These are phyloP conservation scores for Oophaga sylvatica DNA, from an alignment of 2,797 vertebrate species.

Conservation along the genomic window DNA sequence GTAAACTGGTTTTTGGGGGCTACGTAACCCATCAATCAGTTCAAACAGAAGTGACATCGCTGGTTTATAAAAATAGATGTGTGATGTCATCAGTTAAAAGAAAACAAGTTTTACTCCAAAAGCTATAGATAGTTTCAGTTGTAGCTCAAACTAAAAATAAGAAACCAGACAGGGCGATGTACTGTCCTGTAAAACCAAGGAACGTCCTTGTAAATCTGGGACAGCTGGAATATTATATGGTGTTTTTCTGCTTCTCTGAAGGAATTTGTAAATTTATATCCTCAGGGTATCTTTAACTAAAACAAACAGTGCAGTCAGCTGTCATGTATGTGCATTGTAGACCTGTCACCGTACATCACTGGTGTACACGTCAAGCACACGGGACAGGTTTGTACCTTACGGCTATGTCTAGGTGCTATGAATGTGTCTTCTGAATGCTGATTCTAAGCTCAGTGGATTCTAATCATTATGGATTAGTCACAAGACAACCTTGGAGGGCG, in stretches of 20 bases:
- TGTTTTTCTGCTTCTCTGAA: not conserved
- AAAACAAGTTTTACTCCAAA: not conserved
- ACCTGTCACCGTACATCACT: not conserved
- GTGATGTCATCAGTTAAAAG: not conserved
- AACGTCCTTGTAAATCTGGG: not conserved
- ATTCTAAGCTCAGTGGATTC: not conserved
- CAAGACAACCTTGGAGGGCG: not conserved
- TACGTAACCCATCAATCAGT: not conserved
- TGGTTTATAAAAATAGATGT: not conserved
- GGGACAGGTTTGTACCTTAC: not conserved
- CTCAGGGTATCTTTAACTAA: not conserved
- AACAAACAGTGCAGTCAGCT: not conserved
- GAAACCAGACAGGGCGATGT: not conserved
- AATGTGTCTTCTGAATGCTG: not conserved
- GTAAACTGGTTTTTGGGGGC: not conserved
- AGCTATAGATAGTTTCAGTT: not conserved
- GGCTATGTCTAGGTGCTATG: not conserved
- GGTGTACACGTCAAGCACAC: not conserved
- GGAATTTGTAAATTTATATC: constrained; percentile 3
- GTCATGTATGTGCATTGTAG: constrained; percentile 2
- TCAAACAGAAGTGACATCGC: not conserved
- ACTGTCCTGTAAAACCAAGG: not conserved
- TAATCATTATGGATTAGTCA: not conserved
- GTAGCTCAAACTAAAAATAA: not conserved
- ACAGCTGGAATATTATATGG: not conserved